Evolutionary conservation across 92 coral and sea anemone species (phyloP).

Genomic region (Montipora capitata): DNA sequence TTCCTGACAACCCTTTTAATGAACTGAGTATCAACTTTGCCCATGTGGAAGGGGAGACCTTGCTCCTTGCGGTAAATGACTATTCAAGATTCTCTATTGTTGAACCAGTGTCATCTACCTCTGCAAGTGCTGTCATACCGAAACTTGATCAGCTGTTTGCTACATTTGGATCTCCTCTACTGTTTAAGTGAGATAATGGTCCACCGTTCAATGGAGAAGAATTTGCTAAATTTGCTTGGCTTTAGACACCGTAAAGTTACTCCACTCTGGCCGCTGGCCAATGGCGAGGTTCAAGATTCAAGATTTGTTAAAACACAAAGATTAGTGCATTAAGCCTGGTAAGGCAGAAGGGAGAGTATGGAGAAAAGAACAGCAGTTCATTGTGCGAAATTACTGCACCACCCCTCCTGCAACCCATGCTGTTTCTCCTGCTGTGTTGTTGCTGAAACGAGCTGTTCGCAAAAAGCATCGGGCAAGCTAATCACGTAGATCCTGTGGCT

Average conservation of each 20-base stretch:
- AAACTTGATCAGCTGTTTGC: slow-evolving; percentile 64
- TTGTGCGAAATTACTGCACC: slow-evolving; percentile 70
- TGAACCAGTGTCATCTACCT: slow-evolving; percentile 70
- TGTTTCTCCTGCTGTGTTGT: slow-evolving; percentile 62
- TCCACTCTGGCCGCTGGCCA: slow-evolving; percentile 79
- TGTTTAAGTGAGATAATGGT: slow-evolving; percentile 72
- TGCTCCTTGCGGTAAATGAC: slow-evolving; percentile 56
- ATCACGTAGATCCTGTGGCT: too few relatives aligned
- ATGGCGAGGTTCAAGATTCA: slow-evolving; percentile 57
- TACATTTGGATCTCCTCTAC: slow-evolving; percentile 55
- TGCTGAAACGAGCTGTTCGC: slow-evolving; percentile 70
- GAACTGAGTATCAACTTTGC: slow-evolving; percentile 15
- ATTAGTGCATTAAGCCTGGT: slow-evolving; percentile 67
- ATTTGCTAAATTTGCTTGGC: slow-evolving; percentile 68
- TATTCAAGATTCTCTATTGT: slow-evolving; percentile 69
- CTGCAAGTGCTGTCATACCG: slow-evolving; percentile 56
- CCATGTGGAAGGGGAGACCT: slow-evolving; percentile 50
- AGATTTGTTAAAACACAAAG: slow-evolving; percentile 68
- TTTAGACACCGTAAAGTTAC: slow-evolving; percentile 79
- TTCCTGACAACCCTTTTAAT: slow-evolving; percentile 71
- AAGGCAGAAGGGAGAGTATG: slow-evolving; percentile 45
- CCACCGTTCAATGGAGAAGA: slow-evolving; percentile 77
- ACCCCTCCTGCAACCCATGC: slow-evolving; percentile 77
- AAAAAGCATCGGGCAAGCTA: slow-evolving; percentile 64
- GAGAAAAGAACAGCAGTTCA: slow-evolving; percentile 55